Evolutionary conservation across 2,113 vertebrate species (phyloP).

Genomic region (Scatophagus argus): DNA sequence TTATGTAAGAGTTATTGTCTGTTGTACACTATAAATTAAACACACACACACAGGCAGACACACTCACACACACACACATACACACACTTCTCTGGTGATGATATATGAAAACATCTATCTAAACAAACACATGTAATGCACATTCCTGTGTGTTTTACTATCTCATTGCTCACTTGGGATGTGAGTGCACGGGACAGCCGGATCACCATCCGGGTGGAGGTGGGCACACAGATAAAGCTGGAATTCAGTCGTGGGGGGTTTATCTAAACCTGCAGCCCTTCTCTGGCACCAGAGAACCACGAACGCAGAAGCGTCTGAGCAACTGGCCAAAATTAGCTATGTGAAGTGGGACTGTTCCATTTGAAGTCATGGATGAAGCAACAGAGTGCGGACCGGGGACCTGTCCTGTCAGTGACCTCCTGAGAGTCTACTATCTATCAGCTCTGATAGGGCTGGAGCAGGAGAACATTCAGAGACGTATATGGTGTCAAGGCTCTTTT

Average conservation of each 20-base stretch:
- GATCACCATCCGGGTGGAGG: constrained; percentile 29
- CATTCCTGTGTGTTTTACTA: constrained; percentile 66
- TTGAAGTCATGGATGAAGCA: constrained; percentile 77
- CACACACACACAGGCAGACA: constrained; percentile 48
- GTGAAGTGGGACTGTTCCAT: constrained; percentile 68
- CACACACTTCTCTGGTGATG: constrained; percentile 44
- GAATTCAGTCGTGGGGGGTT: constrained; percentile 75
- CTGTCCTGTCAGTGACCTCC: constrained; percentile 61
- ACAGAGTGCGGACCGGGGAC: constrained; percentile 18
- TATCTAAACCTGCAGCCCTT: constrained; percentile 80
- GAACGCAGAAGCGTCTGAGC: constrained; percentile 63
- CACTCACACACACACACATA: neutral
- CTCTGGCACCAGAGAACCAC: constrained; percentile 73
- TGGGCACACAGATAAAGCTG: constrained; percentile 76
- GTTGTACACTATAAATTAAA: constrained; percentile 72
- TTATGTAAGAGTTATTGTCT: constrained; percentile 81
- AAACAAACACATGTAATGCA: constrained; percentile 58
- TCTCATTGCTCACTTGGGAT: constrained; percentile 37
- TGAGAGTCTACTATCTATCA: constrained; percentile 74
- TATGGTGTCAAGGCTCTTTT: constrained; percentile 52
- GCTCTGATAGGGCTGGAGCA: constrained; percentile 66
- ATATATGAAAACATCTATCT: constrained; percentile 48
- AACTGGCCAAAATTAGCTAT: constrained; percentile 82
- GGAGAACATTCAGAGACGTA: constrained; percentile 56
- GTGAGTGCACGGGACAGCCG: constrained; percentile 51